A percentile compares a stretch with the other conserved stretches of the same genome.
Evolutionary conservation across 2,797 vertebrate species (phyloP).

Genomic region (Toxotes lorentzi): DNA sequence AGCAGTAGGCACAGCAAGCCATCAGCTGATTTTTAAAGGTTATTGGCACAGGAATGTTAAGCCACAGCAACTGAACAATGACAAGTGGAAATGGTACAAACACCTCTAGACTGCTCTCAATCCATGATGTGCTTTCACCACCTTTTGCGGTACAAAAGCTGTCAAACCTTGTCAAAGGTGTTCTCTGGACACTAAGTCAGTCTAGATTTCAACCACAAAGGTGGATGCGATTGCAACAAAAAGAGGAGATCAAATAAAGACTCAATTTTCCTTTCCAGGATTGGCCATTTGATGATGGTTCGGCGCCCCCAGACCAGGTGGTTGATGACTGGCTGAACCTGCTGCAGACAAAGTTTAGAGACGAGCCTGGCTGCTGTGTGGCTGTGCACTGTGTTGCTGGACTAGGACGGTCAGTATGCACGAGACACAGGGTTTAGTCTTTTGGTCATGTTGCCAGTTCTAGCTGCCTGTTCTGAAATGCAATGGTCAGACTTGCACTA

Average conservation of each 20-base stretch:
- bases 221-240: not conserved
- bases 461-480: not conserved
- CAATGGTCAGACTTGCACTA: not conserved
- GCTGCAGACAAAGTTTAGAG: constrained; percentile 84
- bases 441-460: not conserved
- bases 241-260: not conserved
- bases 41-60: not conserved
- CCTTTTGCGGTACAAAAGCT: not conserved
- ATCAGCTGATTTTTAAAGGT: not conserved
- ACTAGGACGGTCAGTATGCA: constrained; percentile 81
- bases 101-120: not conserved
- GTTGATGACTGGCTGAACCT: constrained; percentile 86
- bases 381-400: constrained; percentile 87
- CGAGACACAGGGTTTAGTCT: not conserved
- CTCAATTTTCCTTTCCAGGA: constrained; percentile 67
- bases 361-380: constrained; percentile 85
- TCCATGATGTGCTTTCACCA: not conserved
- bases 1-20: not conserved
- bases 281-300: constrained; percentile 87
- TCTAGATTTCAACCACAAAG: not conserved
- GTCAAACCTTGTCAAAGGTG: not conserved
- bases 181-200: too few relatives aligned
- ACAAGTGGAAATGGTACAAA: not conserved
- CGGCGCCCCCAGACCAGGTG: constrained; percentile 83
- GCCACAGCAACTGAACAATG: not conserved